Evolutionary conservation across 2,888 invertebrate species (phyloP).

Genomic region (Labia minor): DNA sequence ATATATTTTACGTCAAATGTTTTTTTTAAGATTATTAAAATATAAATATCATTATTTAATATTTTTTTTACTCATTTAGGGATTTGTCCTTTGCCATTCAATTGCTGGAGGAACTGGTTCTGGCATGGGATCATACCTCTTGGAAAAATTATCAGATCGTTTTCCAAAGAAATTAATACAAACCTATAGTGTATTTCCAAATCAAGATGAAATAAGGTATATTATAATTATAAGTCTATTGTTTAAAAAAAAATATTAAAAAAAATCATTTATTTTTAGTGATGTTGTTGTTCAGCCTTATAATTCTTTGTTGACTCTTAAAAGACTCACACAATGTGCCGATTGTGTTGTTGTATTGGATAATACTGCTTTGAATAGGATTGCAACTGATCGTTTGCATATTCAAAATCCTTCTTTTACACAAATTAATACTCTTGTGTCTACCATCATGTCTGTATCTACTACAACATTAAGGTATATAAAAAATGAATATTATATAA

Average conservation of each 20-base stretch:
- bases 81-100: conserved; percentile 96
- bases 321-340: conserved; percentile 86
- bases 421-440: conserved; percentile 93
- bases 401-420: conserved; percentile 93
- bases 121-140: conserved; percentile 93
- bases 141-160: conserved; percentile 79
- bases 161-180: conserved; percentile 97
- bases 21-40: conserved; percentile 15
- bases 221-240: neutral
- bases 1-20: conserved; percentile 13
- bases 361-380: conserved; percentile 91
- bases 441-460: conserved; percentile 96
- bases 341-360: conserved; percentile 96
- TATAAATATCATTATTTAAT: conserved; percentile 22
- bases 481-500: neutral
- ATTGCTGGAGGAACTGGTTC: conserved; percentile 99
- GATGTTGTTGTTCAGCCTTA: conserved; percentile 96
- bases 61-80: conserved; percentile 55
- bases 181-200: conserved; percentile 98
- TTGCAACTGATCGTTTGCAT: conserved; percentile 84
- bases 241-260: neutral
- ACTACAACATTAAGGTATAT: conserved; percentile 81
- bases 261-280: conserved; percentile 40
- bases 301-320: conserved; percentile 87
- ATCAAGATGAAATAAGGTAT: conserved; percentile 84